Base-by-base conservation (phyloP, 1,140 invertebrate species). In the Trichoplusia ni region DNA sequence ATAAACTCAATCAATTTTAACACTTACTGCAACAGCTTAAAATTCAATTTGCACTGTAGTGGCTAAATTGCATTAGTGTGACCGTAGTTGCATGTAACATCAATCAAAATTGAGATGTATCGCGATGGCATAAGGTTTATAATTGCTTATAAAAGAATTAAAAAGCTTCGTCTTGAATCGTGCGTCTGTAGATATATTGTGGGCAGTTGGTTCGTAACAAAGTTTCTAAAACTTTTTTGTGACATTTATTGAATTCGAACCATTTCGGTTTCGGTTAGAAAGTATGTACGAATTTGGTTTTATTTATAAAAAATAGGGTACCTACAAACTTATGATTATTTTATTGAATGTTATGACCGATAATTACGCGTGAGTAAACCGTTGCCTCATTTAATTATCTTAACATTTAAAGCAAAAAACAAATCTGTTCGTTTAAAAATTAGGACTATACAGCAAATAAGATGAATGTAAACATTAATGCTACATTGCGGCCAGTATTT, bases 121-220 rank as follows among this genome's bases (percentile, higher is more conserved):
- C 4, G 0, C 0, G 0, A 5, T 13, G 4, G 0, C 0, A 13
- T 76, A 73, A 68, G 63, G 69, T 64, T 51, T 7, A 31, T 11
- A 21, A 11, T 44, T 8, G 16, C 9, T n/a, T 58, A 25, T 1
- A 21, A 7, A 13, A 21, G 8, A 21, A 18, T 42, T 19, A 44
- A 65, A 79, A 81, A 79, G 79, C 80, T 84, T 29, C 13, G 25
- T 58, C 54, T 58, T 65, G 31, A 68, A 53, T 71, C 67, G 70
- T 83, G 64, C 65, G 72, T 69, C 68, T 77, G 73, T 79, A 79
- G 69, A 64, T 86, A 80, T 81, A 71, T 77, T 56, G 67, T 81
- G 75, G 77, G 83, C 86, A 89, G 84, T 89, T 87, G 86, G 77
- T 87, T 56, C 19, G 31, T 64, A 61, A 53, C 81, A 80, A 64